Evolutionary conservation across 2,113 vertebrate species (phyloP), one percentile per base, ranked within the genome.

Genomic region (Oncorhynchus mykiss): DNA sequence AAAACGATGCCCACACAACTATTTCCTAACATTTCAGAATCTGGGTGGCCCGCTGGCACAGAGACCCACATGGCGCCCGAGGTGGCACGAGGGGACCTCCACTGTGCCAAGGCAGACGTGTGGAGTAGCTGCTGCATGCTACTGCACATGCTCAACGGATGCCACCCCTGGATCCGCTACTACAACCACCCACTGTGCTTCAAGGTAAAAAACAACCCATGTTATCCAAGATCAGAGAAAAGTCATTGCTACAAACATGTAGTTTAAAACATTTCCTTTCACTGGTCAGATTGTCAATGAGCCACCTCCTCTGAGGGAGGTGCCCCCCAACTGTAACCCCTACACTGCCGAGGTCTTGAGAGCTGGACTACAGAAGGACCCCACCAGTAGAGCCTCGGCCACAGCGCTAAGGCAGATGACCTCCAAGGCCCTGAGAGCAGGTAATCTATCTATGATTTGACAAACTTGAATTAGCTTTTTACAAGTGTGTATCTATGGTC

Each of bases 101-200:
- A 93, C 9, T 93, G 94, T 4, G 85, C 90, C 85, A 97, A 97
- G 82, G 94, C 94, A n/a, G 98, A 99, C 0, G 86, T 99, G 76
- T 99, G 98, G 98, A 99, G 98, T 90, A 95, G 95, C 79, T 98
- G 96, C 65, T 99, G 98, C 3, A 97, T 98, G 96, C 88, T 98
- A 75, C 92, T 99, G 74, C 97, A 99, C 88, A 96, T 99, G 96
- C 95, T 99, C 51, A 99, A 95, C 0, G 97, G 98, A 9, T 94
- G 93, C 85, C 97, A 94, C 69, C 98, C 98, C 0, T 99, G 98
- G 98, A 95, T 92, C 0, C 95, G 94, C 18, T 95, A 93, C 79
- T 98, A 96, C 83, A 92, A 92, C n/a, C 95, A 94, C n/a, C 97
- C 97, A 0, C 94, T 99, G 16, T 98, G 95, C 73, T 94, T 99